Percentiles rank a stretch among this genome's conserved stretches.
These are phyloP conservation scores for Manduca sexta DNA, from an alignment of 1,140 invertebrate species.

Conservation along the genomic window DNA sequence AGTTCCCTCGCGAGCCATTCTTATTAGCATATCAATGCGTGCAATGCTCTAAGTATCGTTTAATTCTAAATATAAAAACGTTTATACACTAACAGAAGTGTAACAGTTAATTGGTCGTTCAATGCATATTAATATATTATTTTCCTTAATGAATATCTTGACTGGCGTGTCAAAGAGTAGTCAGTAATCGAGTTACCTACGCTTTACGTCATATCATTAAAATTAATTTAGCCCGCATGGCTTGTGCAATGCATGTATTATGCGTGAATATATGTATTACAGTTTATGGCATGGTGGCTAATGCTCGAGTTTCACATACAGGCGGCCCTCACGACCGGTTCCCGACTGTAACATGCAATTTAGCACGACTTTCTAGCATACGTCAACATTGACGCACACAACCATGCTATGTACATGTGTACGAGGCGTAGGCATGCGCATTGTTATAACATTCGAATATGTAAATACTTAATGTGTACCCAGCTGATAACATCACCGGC, in stretches of 20 bases:
- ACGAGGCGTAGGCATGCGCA: not conserved
- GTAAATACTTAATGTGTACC: not conserved
- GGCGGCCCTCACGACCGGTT: constrained; percentile 16
- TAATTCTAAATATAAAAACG: no score
- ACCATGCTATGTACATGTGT: no score
- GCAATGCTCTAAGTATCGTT: no score
- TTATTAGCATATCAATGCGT: no score
- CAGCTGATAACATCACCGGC: not conserved
- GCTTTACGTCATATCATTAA: not conserved
- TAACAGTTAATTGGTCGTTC: no score
- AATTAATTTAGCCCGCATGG: constrained; percentile 2
- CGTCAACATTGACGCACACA: not conserved
- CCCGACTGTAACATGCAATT: constrained; percentile 24
- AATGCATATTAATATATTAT: no score
- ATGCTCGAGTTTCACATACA: constrained; percentile 23
- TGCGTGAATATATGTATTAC: not conserved
- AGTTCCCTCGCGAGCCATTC: no score
- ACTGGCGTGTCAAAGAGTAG: no score
- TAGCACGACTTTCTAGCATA: constrained; percentile 43
- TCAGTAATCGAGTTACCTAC: not conserved
- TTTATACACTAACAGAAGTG: no score
- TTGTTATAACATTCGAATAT: not conserved
- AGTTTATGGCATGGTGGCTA: constrained; percentile 15
- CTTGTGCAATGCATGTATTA: not conserved
- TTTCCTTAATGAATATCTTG: no score